phyloP scores from a whole-genome alignment of 2,888 invertebrate species.

The Rambutsinella grinnellia region DNA sequence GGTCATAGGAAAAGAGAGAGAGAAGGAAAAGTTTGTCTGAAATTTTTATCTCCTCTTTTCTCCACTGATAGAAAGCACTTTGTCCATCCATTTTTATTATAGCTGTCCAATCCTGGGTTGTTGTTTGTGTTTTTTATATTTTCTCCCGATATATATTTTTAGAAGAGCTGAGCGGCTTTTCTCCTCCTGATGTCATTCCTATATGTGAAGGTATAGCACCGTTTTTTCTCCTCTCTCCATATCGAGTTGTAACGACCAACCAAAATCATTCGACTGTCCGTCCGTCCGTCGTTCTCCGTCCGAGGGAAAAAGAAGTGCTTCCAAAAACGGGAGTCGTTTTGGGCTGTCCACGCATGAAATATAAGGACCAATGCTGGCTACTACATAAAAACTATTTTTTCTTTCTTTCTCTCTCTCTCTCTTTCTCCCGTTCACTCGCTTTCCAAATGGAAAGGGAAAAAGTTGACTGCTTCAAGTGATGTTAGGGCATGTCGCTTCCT shows the following conservation, averaged over 20 bases:
- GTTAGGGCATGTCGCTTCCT: background rate
- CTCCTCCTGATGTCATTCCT: too few species aligned
- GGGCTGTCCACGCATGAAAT: slow-evolving; percentile 59
- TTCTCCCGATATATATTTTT: too few species aligned
- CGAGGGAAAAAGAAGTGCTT: slow-evolving; percentile 37
- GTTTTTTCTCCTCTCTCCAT: slow-evolving; percentile 14
- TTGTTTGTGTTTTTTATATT: background rate
- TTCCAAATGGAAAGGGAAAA: background rate
- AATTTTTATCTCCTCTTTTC: background rate
- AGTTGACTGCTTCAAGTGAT: background rate
- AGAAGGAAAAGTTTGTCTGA: background rate
- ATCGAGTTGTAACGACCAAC: slow-evolving; percentile 59
- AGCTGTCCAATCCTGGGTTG: background rate
- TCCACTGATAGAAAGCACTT: background rate
- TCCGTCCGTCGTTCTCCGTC: slow-evolving; percentile 46
- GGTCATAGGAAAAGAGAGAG: background rate
- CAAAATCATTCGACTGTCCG: slow-evolving; percentile 56
- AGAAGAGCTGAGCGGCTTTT: too few species aligned
- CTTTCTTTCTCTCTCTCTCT: slow-evolving; percentile 1
- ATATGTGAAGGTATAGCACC: too few species aligned
- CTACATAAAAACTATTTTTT: slow-evolving; percentile 7
- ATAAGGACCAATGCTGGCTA: slow-evolving; percentile 50
- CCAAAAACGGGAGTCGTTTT: slow-evolving; percentile 8
- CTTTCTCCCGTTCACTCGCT: background rate
- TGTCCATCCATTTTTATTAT: background rate